These are phyloP conservation scores for Lapara coniferarum DNA, from an alignment of 2,888 invertebrate species.

Conservation along the genomic window DNA sequence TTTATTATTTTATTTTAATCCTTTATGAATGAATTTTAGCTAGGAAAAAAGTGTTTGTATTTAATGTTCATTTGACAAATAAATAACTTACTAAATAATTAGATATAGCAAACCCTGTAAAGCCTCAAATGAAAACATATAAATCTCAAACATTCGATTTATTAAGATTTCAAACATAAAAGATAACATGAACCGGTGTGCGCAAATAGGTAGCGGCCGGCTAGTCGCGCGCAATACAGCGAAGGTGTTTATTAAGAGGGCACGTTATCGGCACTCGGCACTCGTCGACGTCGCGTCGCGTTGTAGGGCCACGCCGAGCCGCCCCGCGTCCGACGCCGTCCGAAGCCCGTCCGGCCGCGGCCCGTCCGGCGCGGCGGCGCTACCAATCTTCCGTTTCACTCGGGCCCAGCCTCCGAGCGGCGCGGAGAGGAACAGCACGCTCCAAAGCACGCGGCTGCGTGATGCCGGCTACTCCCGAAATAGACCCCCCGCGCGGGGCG, in stretches of 20 bases:
- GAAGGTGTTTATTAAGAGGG: slow-evolving; percentile 21
- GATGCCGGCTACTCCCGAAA: slow-evolving; percentile 82
- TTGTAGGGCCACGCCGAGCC: slow-evolving; percentile 38
- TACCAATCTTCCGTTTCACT: slow-evolving; percentile 84
- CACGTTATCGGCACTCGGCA: slow-evolving; percentile 18
- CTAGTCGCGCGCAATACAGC: slow-evolving; percentile 7
- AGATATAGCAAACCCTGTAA: too few relatives aligned
- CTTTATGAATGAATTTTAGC: too few relatives aligned
- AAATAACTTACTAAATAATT: too few relatives aligned
- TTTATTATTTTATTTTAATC: too few relatives aligned
- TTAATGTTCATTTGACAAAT: too few relatives aligned
- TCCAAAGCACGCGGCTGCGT: slow-evolving; percentile 83
- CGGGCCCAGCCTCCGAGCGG: slow-evolving; percentile 77
- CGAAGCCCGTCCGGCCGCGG: slow-evolving; percentile 32
- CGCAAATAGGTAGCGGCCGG: neutral
- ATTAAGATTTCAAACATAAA: too few relatives aligned
- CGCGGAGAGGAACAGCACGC: slow-evolving; percentile 81
- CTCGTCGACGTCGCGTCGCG: slow-evolving; percentile 11
- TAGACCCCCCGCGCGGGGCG: slow-evolving; percentile 77
- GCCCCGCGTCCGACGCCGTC: slow-evolving; percentile 16
- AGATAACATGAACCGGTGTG: neutral
- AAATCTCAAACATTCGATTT: too few relatives aligned
- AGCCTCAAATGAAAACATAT: too few relatives aligned
- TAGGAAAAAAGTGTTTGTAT: too few relatives aligned
- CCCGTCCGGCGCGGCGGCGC: slow-evolving; percentile 49